phyloP scores from a whole-genome alignment of 2,797 vertebrate species.

The Spheniscus humboldti region DNA sequence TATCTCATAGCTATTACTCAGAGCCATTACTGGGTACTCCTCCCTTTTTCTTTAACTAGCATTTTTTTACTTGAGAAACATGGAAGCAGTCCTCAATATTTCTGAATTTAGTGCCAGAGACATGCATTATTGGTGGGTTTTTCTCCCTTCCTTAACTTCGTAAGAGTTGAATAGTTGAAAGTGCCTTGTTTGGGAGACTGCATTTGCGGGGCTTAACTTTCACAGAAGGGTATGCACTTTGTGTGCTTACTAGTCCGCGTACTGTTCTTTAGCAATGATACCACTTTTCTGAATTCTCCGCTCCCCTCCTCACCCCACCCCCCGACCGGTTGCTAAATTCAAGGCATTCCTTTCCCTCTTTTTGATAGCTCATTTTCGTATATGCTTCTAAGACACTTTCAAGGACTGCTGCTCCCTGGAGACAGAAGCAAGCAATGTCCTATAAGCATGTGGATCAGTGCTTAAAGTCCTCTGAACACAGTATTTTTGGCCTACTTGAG shows the following conservation, averaged over 20 bases:
- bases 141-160: background rate
- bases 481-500: background rate
- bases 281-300: background rate
- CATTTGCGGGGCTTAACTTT: background rate
- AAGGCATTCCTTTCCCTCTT: background rate
- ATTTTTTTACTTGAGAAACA: background rate
- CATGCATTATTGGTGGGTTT: background rate
- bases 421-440: background rate
- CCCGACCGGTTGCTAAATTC: background rate
- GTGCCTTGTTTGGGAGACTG: background rate
- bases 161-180: background rate
- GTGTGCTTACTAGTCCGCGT: background rate
- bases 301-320: background rate
- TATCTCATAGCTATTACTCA: background rate
- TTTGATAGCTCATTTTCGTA: background rate
- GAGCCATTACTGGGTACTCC: background rate
- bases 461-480: background rate
- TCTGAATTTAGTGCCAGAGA: background rate
- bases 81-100: background rate
- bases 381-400: background rate
- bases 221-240: background rate
- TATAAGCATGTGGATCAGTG: accelerated
- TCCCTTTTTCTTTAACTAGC: background rate
- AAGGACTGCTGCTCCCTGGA: background rate
- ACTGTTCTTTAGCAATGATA: background rate